Evolutionary conservation across 1,140 invertebrate species (phyloP), one percentile per base, ranked within the genome.

Genomic region (Drosophila yakuba): DNA sequence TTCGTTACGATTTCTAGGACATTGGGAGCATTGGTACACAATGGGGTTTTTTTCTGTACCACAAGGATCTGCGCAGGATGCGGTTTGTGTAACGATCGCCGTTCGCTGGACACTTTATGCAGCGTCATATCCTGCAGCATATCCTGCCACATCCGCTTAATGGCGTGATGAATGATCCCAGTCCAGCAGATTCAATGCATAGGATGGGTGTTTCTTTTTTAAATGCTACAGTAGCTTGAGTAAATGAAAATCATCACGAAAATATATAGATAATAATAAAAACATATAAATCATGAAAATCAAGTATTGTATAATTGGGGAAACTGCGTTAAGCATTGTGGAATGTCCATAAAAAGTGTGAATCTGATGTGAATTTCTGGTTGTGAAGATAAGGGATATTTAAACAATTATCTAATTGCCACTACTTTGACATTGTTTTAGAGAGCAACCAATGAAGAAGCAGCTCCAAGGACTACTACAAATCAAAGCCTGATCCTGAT

Each of bases 91-190:
- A 43, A 25, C 50, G 55, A 71, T 48, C 41, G 15, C 51, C 54
- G 54, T 43, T n/a, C 36, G 6, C 47, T 44, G 41, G 39, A 36
- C 44, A 44, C 12, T 64, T 85, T 80, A 52, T 78, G 82, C 78
- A 56, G 41, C 41, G 82, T 85, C 82, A 85, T 62, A 78, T 85
- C 81, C 81, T 85, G 81, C 58, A 39, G 63, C 64, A 61, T 76
- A 74, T 75, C 71, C 77, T 80, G 72, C 50, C 8, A 1, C 28
- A 32, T 32, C 28, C 45, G 32, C 51, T 35, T 52, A 17, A 56
- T 57, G 51, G 28, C 57, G 45, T 81, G 81, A 85, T 81, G 74
- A 85, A 85, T 85, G 81, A 74, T 17, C 11, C 8, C 6, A 74
- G 58, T 64, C 73, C 77, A 80, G 61, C 57, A 76, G 63, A 61